phyloP scores from a whole-genome alignment of 2,888 invertebrate genomes.

The Andricus curvator region DNA sequence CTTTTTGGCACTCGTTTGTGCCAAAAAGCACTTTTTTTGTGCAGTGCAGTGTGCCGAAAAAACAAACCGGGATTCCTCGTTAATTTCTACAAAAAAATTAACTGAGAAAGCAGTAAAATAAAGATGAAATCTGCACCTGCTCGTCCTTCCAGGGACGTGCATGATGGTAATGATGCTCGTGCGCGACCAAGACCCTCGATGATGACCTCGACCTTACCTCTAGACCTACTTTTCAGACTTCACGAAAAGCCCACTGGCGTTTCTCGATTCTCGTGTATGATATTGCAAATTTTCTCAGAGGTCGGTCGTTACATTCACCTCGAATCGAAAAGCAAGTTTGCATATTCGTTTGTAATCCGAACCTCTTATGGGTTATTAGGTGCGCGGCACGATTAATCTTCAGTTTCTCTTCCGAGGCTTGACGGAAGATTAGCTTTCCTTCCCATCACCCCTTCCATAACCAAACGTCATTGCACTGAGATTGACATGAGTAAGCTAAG shows the following conservation, averaged over 20 bases:
- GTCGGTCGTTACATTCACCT: background rate
- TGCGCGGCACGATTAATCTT: conserved; percentile 24
- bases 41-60: too few species aligned
- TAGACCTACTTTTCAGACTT: conserved; percentile 17
- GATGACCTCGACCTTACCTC: conserved; percentile 16
- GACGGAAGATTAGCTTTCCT: conserved; percentile 4
- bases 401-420: conserved; percentile 34
- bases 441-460: conserved; percentile 1
- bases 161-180: background rate
- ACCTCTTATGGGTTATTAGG: conserved; percentile 19
- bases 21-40: too few species aligned
- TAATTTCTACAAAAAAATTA: too few species aligned
- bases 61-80: too few species aligned
- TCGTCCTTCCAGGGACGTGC: conserved; percentile 14
- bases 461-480: too few species aligned
- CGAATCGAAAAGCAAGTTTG: conserved; percentile 2
- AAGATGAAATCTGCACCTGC: background rate
- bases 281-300: conserved; percentile 8
- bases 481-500: too few species aligned
- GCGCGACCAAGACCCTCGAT: background rate
- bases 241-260: conserved; percentile 10
- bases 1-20: too few species aligned
- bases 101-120: background rate
- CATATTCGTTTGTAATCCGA: conserved; percentile 9
- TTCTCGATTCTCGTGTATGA: background rate